Evolutionary conservation across 2,888 invertebrate species (phyloP).

Genomic region (Acanthococcus lagerstroemiae): DNA sequence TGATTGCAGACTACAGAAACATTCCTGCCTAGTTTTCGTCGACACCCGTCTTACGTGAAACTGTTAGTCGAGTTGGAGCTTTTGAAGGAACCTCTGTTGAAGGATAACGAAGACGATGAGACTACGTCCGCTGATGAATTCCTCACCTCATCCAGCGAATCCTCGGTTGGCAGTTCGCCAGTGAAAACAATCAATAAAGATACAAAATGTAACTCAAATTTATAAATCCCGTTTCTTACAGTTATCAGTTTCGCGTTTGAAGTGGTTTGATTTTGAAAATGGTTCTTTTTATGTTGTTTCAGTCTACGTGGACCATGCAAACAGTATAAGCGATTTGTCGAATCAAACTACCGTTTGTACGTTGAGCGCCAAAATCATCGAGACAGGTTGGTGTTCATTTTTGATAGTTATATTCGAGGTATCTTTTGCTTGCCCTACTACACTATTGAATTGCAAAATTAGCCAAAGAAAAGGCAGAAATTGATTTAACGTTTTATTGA

Average conservation of each 20-base stretch:
- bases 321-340: not conserved
- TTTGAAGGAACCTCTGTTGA: constrained; percentile 44
- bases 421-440: too few species aligned
- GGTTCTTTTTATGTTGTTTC: not conserved
- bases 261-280: not conserved
- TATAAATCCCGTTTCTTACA: too few species aligned
- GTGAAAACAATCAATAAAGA: too few species aligned
- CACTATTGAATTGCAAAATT: too few species aligned
- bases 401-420: too few species aligned
- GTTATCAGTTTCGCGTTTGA: too few species aligned
- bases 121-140: constrained; percentile 21
- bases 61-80: constrained; percentile 63
- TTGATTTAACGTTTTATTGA: too few species aligned
- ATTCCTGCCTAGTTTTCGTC: constrained; percentile 56
- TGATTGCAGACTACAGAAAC: too few species aligned
- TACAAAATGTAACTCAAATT: too few species aligned
- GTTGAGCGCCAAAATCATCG: constrained; percentile 53
- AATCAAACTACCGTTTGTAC: constrained; percentile 36
- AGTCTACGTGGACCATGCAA: not conserved
- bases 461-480: too few species aligned
- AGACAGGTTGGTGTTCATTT: too few species aligned
- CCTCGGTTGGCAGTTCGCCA: constrained; percentile 1
- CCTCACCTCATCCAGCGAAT: constrained; percentile 37
- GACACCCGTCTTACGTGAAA: constrained; percentile 56
- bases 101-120: constrained; percentile 38